A percentile compares a stretch with the other conserved stretches of the same genome.
Evolutionary conservation across 2,888 invertebrate genomes (phyloP).

Genomic region (Lasius fuliginosus): DNA sequence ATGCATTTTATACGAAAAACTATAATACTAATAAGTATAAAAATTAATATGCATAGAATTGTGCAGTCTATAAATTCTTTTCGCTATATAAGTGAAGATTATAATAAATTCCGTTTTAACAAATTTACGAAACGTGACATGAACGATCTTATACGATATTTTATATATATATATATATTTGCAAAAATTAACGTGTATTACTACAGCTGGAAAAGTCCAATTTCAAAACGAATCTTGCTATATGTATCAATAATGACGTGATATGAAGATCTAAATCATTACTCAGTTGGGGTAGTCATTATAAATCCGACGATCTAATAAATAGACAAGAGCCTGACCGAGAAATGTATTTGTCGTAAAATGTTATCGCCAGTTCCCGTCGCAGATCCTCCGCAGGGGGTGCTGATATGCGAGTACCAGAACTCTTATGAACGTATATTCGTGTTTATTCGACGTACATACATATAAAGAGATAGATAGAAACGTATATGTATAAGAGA

Average conservation of each 20-base stretch:
- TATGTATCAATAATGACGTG: background rate
- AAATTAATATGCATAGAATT: background rate
- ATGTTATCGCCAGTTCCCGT: slow-evolving; percentile 56
- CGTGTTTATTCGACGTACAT: slow-evolving; percentile 45
- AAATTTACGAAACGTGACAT: background rate
- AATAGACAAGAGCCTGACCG: slow-evolving; percentile 57
- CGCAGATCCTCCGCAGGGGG: slow-evolving; percentile 64
- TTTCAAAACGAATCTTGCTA: background rate
- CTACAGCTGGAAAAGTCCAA: background rate
- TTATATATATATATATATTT: too few species aligned
- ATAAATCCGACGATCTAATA: slow-evolving; percentile 52
- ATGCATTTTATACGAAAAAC: slow-evolving; percentile 22
- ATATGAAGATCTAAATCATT: background rate
- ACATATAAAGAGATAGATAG: slow-evolving; percentile 46
- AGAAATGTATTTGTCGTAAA: slow-evolving; percentile 71
- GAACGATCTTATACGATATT: background rate
- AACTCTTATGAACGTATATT: slow-evolving; percentile 15
- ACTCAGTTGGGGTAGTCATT: background rate
- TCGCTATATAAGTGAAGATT: background rate
- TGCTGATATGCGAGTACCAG: slow-evolving; percentile 64
- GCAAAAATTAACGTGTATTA: background rate
- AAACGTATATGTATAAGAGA: slow-evolving; percentile 42
- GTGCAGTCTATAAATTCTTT: background rate
- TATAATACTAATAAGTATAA: slow-evolving; percentile 4
- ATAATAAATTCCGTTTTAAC: background rate